These are phyloP conservation scores for Nephrotoma flavescens DNA, from an alignment of 2,888 invertebrate genomes.

Conservation along the genomic window DNA sequence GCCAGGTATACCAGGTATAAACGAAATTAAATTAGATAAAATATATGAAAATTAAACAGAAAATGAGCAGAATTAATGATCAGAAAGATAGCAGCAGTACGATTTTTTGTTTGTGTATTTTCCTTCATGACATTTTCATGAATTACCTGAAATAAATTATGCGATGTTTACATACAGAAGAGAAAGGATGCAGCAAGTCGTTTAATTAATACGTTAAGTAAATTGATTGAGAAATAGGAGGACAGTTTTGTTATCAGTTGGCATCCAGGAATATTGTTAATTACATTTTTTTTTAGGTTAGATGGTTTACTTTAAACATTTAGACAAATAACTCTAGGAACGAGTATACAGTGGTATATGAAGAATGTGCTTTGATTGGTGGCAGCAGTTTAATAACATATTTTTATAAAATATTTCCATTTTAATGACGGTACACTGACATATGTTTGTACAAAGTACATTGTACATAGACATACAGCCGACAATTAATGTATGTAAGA, in stretches of 20 bases:
- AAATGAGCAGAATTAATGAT: background rate
- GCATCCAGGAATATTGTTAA: background rate
- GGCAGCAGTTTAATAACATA: background rate
- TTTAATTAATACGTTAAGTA: background rate
- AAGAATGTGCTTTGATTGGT: background rate
- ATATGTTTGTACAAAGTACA: background rate
- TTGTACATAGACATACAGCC: background rate
- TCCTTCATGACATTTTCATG: background rate
- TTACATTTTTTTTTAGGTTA: background rate
- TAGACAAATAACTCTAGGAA: background rate
- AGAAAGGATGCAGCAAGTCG: background rate
- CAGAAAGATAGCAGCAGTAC: background rate
- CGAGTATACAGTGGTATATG: background rate
- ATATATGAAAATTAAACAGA: background rate
- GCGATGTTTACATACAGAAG: background rate
- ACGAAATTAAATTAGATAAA: background rate
- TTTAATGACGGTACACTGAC: background rate
- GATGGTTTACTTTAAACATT: background rate
- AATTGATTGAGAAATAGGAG: background rate
- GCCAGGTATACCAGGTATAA: background rate
- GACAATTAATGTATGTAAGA: background rate
- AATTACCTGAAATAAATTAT: background rate
- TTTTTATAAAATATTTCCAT: background rate
- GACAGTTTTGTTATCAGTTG: background rate
- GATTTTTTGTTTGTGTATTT: background rate